Conservation (phyloP, 1,140 invertebrate genomes). For the Spodoptera litura region DNA sequence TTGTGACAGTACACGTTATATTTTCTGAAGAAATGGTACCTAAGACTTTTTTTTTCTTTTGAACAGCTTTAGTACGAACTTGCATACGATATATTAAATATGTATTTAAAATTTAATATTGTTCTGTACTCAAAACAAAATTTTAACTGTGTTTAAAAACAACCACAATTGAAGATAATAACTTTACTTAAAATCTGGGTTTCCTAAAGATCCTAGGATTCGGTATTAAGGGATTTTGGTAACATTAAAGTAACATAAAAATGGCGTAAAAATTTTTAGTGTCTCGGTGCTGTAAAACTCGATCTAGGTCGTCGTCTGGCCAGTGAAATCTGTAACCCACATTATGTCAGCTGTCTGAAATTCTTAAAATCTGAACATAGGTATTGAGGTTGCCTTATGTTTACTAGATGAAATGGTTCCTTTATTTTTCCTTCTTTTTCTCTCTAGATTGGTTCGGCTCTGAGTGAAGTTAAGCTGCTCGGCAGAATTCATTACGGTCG, state of each 20-base stretch:
- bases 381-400: neutral
- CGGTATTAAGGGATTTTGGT: conserved; percentile 2
- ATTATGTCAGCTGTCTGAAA: neutral
- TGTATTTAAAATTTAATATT: too few relatives aligned
- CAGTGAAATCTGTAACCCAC: conserved; percentile 9
- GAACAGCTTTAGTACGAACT: too few relatives aligned
- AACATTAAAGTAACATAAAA: conserved; percentile 10
- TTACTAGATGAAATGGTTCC: too few relatives aligned
- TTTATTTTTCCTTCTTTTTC: too few relatives aligned
- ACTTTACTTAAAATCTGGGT: neutral
- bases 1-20: neutral
- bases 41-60: too few relatives aligned
- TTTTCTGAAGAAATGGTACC: neutral
- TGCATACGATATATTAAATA: too few relatives aligned
- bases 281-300: neutral
- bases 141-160: too few relatives aligned
- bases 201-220: neutral
- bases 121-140: too few relatives aligned
- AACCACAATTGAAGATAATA: neutral
- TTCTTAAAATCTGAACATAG: too few relatives aligned
- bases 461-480: too few relatives aligned
- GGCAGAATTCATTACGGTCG: too few relatives aligned
- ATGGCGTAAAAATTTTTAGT: conserved; percentile 12
- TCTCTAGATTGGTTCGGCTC: too few relatives aligned
- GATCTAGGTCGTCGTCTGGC: conserved; percentile 12